Evolutionary conservation across 2,797 vertebrate genomes (phyloP), one percentile per base, ranked within the genome.

Genomic region (Sebastes alutus): DNA sequence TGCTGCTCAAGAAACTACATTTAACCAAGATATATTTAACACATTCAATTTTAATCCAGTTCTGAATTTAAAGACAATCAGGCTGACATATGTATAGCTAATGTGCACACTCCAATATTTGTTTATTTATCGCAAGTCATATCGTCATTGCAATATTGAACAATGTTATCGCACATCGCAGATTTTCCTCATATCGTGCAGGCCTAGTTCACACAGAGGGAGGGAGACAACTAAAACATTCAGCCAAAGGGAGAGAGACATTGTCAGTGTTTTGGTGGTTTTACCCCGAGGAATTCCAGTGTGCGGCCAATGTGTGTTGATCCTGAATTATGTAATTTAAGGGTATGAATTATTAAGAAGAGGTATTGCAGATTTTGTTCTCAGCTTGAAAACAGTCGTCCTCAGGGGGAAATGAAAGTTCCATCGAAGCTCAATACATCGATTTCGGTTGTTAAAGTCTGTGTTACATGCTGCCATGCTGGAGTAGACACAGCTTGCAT

Each of bases 401-500:
- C n/a, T 32, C 8, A 1, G 75, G 38, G 38, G 11, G 11, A 35
- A 30, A 66, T 60, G 9, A 54, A 71, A 54, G 59, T 55, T 62
- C 30, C 3, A 33, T 1, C 33, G 16, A n/a, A 30, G 13, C 14
- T 73, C 22, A 67, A 66, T 63, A 54, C 52, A 56, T 11, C 49
- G 67, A 72, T 72, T 60, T 52, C 25, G 46, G 59, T 35, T 64
- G 64, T 55, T 27, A 56, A 14, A n/a, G 29, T 46, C 7, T 62
- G 54, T 62, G 60, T 66, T 14, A 62, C 46, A 72, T 66, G 46
- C 60, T 75, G 60, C 73, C 29, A 30, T 14, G 33, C 61, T 70
- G 32, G 18, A 73, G 63, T 29, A 75, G 35, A 61, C 25, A 81
- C 63, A 68, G 61, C 52, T 52, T 73, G 61, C 12, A 60, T 32